These are phyloP conservation scores for Cremastobaeus sp. DNA, from an alignment of 2,888 invertebrate species.

Conservation along the genomic window DNA sequence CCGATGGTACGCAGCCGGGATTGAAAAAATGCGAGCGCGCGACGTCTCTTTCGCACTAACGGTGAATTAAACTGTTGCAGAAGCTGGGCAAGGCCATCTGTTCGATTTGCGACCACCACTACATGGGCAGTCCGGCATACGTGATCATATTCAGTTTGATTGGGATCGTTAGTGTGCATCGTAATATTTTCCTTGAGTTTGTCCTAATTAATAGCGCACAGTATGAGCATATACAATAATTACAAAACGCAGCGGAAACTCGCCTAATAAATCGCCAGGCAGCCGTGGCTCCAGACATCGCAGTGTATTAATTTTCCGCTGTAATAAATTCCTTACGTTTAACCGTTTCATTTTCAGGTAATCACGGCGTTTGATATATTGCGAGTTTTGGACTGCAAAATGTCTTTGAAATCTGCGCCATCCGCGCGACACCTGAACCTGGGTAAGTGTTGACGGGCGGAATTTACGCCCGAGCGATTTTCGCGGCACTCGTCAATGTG, in stretches of 20 bases:
- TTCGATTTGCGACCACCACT: constrained; percentile 70
- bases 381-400: constrained; percentile 70
- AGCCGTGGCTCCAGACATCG: too few relatives aligned
- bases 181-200: constrained; percentile 60
- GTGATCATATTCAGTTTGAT: constrained; percentile 74
- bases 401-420: constrained; percentile 59
- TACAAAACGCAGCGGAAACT: too few relatives aligned
- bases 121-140: constrained; percentile 73
- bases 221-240: too few relatives aligned
- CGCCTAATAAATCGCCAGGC: too few relatives aligned
- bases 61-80: too few relatives aligned
- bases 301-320: background rate
- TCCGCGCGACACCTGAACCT: constrained; percentile 57
- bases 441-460: constrained; percentile 64
- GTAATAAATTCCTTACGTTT: background rate
- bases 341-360: constrained; percentile 63
- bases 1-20: too few relatives aligned
- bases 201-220: background rate
- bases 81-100: constrained; percentile 68
- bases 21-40: too few relatives aligned
- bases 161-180: constrained; percentile 75
- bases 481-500: too few relatives aligned
- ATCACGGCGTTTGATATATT: constrained; percentile 73
- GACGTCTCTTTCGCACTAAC: too few relatives aligned
- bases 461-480: too few relatives aligned